These are phyloP conservation scores for Chromobotia macracanthus DNA, from an alignment of 2,797 vertebrate species.

Conservation along the genomic window DNA sequence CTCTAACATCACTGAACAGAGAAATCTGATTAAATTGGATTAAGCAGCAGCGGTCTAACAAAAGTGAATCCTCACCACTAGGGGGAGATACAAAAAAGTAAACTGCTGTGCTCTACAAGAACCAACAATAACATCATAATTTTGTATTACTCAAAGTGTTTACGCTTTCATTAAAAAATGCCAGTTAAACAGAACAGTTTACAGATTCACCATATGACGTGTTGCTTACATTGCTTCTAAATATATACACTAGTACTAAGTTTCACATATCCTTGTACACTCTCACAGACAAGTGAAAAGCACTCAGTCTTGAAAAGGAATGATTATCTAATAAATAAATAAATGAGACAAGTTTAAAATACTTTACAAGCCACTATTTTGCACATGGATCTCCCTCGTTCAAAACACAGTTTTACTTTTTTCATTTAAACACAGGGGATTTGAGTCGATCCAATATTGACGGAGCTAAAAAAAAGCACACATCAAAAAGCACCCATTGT, in stretches of 20 bases:
- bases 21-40: neutral
- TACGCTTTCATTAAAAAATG: constrained; percentile 13
- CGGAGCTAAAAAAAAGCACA: constrained; percentile 54
- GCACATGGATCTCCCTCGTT: constrained; percentile 18
- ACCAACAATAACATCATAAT: constrained; percentile 31
- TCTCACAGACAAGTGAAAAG: constrained; percentile 29
- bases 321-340: constrained; percentile 44
- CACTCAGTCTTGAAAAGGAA: constrained; percentile 29
- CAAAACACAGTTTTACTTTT: constrained; percentile 30
- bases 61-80: constrained; percentile 49
- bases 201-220: constrained; percentile 28
- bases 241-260: constrained; percentile 23
- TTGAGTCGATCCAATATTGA: constrained; percentile 33
- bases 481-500: constrained; percentile 39
- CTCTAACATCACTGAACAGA: neutral
- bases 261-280: constrained; percentile 5
- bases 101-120: constrained; percentile 34
- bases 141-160: constrained; percentile 35
- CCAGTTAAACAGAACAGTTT: constrained; percentile 40
- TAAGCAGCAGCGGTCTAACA: constrained; percentile 50
- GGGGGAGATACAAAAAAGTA: constrained; percentile 38
- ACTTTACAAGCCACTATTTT: constrained; percentile 14
- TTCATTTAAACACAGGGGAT: constrained; percentile 42
- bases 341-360: neutral
- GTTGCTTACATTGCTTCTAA: constrained; percentile 52